A percentile compares a stretch with the other conserved stretches of the same genome.
Conservation (phyloP, 2,113 vertebrate species). For the Epinephelus lanceolatus region DNA sequence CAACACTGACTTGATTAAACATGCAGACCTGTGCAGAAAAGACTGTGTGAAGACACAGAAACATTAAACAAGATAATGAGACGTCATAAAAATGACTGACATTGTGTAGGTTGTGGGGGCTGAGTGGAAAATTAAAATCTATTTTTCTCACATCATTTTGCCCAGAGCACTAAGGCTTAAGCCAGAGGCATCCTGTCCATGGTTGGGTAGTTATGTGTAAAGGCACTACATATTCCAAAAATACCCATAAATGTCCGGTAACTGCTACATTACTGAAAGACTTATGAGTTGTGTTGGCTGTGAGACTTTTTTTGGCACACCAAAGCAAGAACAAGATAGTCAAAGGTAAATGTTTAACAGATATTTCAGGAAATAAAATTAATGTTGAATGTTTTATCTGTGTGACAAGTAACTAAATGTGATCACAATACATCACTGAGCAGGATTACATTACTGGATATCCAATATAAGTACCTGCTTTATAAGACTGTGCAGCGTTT, state of each 20-base stretch:
- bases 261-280: background rate
- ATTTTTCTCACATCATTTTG: background rate
- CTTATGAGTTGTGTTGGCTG: background rate
- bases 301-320: background rate
- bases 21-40: constrained; percentile 49
- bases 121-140: background rate
- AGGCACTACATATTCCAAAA: background rate
- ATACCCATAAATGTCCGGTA: background rate
- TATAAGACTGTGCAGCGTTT: background rate
- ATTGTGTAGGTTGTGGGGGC: background rate
- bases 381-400: background rate
- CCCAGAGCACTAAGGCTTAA: background rate
- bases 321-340: background rate
- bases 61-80: constrained; percentile 2
- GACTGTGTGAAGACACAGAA: constrained; percentile 3
- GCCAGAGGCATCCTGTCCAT: constrained; percentile 16
- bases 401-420: background rate
- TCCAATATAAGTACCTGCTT: background rate
- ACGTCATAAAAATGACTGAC: background rate
- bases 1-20: constrained; percentile 59
- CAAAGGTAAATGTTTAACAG: background rate
- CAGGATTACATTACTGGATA: background rate
- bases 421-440: background rate
- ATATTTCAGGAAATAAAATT: background rate
- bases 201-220: background rate